These are phyloP conservation scores for Electrophaes corylata DNA, from an alignment of 2,888 invertebrate genomes.

Conservation along the genomic window DNA sequence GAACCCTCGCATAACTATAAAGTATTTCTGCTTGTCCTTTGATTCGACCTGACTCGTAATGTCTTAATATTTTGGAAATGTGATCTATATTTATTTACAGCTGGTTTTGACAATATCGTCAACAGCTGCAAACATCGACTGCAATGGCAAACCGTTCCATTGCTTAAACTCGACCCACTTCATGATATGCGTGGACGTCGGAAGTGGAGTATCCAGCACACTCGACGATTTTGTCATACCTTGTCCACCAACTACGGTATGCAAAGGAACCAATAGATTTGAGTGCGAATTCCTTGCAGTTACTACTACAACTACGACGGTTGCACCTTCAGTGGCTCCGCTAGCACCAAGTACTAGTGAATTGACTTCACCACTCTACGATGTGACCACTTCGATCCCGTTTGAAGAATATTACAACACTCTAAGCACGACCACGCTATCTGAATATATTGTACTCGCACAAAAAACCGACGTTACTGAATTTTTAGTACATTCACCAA, in stretches of 20 bases:
- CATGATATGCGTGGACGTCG: constrained; percentile 78
- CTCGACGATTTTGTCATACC: constrained; percentile 68
- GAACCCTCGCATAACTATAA: background rate
- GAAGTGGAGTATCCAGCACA: constrained; percentile 67
- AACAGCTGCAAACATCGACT: constrained; percentile 63
- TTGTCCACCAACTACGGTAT: constrained; percentile 68
- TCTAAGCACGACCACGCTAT: constrained; percentile 34
- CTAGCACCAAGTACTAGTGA: constrained; percentile 19
- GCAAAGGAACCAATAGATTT: constrained; percentile 58
- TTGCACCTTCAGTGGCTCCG: constrained; percentile 25
- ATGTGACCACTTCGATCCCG: constrained; percentile 23
- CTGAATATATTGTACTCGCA: constrained; percentile 23
- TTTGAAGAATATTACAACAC: constrained; percentile 41
- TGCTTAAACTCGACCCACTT: constrained; percentile 78
- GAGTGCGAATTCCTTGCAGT: constrained; percentile 68
- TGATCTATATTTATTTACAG: constrained; percentile 51
- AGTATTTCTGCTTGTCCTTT: background rate
- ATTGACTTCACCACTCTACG: constrained; percentile 14
- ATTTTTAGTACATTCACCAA: constrained; percentile 1
- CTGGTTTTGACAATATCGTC: constrained; percentile 51
- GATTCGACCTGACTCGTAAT: background rate
- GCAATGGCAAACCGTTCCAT: constrained; percentile 75
- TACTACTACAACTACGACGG: constrained; percentile 20
- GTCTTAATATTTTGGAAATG: background rate
- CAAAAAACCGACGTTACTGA: constrained; percentile 9